phyloP scores from a whole-genome alignment of 2,113 vertebrate species.

The Oryctolagus cuniculus region mOryCun1.1 NC_091435.1:47571001-47571500 shows the following conservation, averaged over 20 bases:
- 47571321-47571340: neutral
- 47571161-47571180: slow-evolving; percentile 33
- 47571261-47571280: neutral
- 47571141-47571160: neutral
- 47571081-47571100: slow-evolving; percentile 29
- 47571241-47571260: neutral
- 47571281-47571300: neutral
- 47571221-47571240: neutral
- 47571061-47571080: neutral
- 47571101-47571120: neutral
- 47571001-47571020: neutral
- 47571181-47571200: neutral
- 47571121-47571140: neutral
- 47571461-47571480: slow-evolving; percentile 66
- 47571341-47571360: neutral
- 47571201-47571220: neutral
- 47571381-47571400: neutral
- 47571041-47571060: neutral
- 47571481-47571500: slow-evolving; percentile 39
- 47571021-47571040: neutral
- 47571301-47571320: slow-evolving; percentile 16
- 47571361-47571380: neutral
- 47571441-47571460: slow-evolving; percentile 57
- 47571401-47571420: slow-evolving; percentile 56
- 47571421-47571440: slow-evolving; percentile 37